Evolutionary conservation across 2,113 vertebrate species (phyloP).

Genomic region (Monopterus albus): DNA sequence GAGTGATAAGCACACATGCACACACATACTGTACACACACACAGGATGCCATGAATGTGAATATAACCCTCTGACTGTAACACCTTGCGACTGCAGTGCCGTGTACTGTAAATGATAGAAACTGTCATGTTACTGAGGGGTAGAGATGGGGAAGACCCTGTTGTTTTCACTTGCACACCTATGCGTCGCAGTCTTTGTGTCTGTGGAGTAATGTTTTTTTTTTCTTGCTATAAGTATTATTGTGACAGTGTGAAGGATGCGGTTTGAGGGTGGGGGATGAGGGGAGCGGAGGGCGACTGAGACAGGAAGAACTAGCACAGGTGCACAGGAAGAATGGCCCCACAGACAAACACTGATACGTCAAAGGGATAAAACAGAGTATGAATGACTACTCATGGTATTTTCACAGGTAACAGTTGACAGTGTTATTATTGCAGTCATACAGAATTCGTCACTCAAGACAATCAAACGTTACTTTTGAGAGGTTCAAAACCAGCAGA

Average conservation of each 20-base stretch:
- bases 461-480: background rate
- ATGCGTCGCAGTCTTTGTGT: slow-evolving; percentile 26
- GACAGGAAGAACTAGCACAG: slow-evolving; percentile 84
- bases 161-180: slow-evolving; percentile 47
- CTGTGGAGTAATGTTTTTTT: slow-evolving; percentile 13
- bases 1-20: slow-evolving; percentile 80
- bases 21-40: background rate
- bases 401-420: slow-evolving; percentile 31
- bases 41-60: slow-evolving; percentile 20
- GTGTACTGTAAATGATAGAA: slow-evolving; percentile 69
- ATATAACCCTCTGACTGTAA: slow-evolving; percentile 47
- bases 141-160: slow-evolving; percentile 75
- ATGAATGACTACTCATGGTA: slow-evolving; percentile 48
- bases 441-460: background rate
- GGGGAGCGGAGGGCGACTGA: slow-evolving; percentile 73
- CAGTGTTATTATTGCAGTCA: background rate
- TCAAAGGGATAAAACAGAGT: slow-evolving; percentile 30
- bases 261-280: slow-evolving; percentile 71
- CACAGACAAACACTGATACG: slow-evolving; percentile 71
- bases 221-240: slow-evolving; percentile 50
- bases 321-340: slow-evolving; percentile 85
- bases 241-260: slow-evolving; percentile 76
- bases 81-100: slow-evolving; percentile 45
- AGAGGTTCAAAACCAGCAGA: background rate
- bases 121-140: slow-evolving; percentile 23